These are phyloP conservation scores for Sphecodes monilicornis DNA, from an alignment of 2,888 invertebrate species.

Conservation along the genomic window DNA sequence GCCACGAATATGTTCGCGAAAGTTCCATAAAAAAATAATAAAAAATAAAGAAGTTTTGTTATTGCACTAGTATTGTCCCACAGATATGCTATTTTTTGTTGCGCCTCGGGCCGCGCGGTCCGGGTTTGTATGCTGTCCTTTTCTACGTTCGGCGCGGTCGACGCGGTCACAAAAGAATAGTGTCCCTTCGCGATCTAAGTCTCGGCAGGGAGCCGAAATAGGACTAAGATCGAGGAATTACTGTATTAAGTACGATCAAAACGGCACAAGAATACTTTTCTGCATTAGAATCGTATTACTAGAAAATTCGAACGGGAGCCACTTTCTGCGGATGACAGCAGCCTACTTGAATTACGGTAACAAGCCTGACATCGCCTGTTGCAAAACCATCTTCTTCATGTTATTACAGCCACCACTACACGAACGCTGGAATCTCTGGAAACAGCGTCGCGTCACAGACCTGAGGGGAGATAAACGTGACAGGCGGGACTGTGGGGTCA, in stretches of 20 bases:
- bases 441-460: slow-evolving; percentile 22
- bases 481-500: slow-evolving; percentile 39
- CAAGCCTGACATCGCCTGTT: slow-evolving; percentile 15
- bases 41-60: too few species aligned
- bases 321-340: background rate
- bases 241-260: background rate
- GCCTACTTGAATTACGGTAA: background rate
- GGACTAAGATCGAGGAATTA: too few species aligned
- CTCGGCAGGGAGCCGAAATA: too few species aligned
- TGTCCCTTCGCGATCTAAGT: too few species aligned
- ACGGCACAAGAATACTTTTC: background rate
- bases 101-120: too few species aligned
- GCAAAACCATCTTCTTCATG: slow-evolving; percentile 18
- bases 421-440: background rate
- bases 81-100: too few species aligned
- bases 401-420: slow-evolving; percentile 26
- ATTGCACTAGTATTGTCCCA: too few species aligned
- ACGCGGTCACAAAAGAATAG: too few species aligned
- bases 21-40: too few species aligned
- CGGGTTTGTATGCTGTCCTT: too few species aligned
- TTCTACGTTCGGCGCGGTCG: too few species aligned
- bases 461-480: slow-evolving; percentile 19
- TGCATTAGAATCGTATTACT: background rate
- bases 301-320: background rate
- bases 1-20: too few species aligned